These are phyloP conservation scores for Dasysyrphus tricinctus DNA, from an alignment of 2,888 invertebrate species.

Conservation along the genomic window DNA sequence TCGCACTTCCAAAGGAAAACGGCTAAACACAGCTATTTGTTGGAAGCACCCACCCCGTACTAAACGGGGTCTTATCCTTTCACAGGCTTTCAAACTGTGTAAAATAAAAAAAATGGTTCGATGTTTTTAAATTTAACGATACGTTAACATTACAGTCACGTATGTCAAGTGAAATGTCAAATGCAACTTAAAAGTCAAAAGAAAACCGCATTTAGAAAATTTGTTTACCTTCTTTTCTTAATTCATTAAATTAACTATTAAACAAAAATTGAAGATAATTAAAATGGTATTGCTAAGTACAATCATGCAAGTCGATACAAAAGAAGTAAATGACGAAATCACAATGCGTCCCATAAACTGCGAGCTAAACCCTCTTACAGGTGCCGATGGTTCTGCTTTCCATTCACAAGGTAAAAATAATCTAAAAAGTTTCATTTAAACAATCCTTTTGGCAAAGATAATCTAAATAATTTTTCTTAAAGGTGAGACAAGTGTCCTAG, in stretches of 20 bases:
- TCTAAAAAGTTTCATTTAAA: background rate
- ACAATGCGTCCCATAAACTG: constrained; percentile 85
- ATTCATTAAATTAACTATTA: background rate
- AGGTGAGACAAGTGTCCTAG: constrained; percentile 91
- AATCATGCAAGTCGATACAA: constrained; percentile 33
- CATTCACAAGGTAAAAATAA: constrained; percentile 88
- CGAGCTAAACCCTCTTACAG: constrained; percentile 89
- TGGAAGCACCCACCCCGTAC: too few species aligned
- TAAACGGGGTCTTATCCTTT: too few species aligned
- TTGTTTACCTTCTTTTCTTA: background rate
- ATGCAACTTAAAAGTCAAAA: background rate
- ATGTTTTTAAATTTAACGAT: too few species aligned
- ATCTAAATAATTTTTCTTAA: background rate
- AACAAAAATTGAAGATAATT: background rate
- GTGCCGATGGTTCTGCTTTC: constrained; percentile 91
- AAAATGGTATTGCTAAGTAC: constrained; percentile 46
- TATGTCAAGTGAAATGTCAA: background rate
- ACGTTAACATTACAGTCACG: too few species aligned
- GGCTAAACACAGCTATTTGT: too few species aligned
- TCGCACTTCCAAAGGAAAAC: too few species aligned
- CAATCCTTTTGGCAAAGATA: background rate
- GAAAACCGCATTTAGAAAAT: background rate
- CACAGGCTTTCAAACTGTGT: too few species aligned
- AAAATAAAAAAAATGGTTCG: too few species aligned
- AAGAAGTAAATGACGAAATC: constrained; percentile 57